Conservation (phyloP, 2,113 vertebrate species). For the Sphyrna mokarran region DNA sequence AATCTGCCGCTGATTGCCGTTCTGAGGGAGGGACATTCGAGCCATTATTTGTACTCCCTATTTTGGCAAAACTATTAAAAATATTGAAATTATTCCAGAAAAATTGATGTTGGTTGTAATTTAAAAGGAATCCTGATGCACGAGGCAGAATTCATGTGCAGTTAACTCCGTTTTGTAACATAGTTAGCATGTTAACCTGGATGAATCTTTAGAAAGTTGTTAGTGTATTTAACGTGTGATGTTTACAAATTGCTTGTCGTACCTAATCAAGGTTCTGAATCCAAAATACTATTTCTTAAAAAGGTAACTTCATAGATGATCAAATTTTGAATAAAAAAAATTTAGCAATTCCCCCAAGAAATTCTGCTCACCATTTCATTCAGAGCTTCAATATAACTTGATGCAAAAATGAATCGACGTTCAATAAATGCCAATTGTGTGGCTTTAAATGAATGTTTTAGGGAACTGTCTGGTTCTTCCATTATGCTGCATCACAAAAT, state of each 20-base stretch:
- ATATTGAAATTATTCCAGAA: neutral
- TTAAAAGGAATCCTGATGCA: neutral
- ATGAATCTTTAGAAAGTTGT: neutral
- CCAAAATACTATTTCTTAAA: neutral
- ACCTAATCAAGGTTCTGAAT: neutral
- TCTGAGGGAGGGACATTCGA: too few relatives aligned
- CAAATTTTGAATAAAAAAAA: neutral
- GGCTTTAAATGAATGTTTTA: neutral
- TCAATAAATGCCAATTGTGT: neutral
- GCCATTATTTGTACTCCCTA: neutral
- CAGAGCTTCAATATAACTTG: neutral
- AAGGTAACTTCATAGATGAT: neutral
- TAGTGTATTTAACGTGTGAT: neutral
- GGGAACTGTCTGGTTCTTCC: neutral
- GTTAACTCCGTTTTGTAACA: neutral
- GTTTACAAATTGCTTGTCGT: neutral
- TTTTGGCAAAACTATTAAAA: neutral
- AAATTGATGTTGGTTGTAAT: neutral
- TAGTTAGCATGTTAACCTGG: neutral
- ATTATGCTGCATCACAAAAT: neutral
- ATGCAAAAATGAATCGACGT: neutral
- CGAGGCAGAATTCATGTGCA: neutral
- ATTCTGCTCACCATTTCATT: neutral
- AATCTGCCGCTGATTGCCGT: too few relatives aligned
- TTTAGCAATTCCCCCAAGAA: neutral